phyloP scores from a whole-genome alignment of 1,140 invertebrate genomes.

The Lasioglossum baleicum region DNA sequence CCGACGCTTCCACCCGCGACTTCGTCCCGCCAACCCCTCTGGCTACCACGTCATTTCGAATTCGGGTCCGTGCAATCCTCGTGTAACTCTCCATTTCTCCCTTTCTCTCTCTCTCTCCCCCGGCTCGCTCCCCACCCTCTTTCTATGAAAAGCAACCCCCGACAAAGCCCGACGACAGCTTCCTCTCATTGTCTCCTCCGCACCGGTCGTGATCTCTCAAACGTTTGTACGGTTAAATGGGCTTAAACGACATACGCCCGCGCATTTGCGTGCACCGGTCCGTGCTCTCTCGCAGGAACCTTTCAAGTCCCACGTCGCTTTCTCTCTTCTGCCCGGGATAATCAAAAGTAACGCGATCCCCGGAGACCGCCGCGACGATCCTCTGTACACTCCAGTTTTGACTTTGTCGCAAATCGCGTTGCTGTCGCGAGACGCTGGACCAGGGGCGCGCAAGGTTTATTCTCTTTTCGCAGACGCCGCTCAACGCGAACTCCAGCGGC shows the following conservation, averaged over 20 bases:
- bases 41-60: constrained; percentile 37
- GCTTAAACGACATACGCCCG: constrained; percentile 61
- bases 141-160: constrained; percentile 44
- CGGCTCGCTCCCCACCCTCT: background rate
- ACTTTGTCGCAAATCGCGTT: constrained; percentile 7
- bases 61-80: constrained; percentile 38
- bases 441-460: no score
- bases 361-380: constrained; percentile 25
- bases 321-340: constrained; percentile 18
- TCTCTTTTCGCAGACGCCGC: background rate
- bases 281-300: constrained; percentile 37
- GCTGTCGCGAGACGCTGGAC: no score
- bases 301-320: constrained; percentile 38
- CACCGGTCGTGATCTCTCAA: constrained; percentile 52
- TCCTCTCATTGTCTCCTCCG: constrained; percentile 64
- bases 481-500: no score
- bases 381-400: background rate
- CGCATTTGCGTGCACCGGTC: constrained; percentile 45
- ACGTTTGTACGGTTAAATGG: constrained; percentile 61
- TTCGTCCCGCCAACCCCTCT: constrained; percentile 28
- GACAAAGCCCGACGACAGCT: constrained; percentile 68
- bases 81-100: background rate
- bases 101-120: background rate
- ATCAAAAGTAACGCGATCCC: constrained; percentile 41
- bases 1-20: constrained; percentile 21